phyloP scores from a whole-genome alignment of 2,113 vertebrate species.

The Pseudorasbora parva region DNA sequence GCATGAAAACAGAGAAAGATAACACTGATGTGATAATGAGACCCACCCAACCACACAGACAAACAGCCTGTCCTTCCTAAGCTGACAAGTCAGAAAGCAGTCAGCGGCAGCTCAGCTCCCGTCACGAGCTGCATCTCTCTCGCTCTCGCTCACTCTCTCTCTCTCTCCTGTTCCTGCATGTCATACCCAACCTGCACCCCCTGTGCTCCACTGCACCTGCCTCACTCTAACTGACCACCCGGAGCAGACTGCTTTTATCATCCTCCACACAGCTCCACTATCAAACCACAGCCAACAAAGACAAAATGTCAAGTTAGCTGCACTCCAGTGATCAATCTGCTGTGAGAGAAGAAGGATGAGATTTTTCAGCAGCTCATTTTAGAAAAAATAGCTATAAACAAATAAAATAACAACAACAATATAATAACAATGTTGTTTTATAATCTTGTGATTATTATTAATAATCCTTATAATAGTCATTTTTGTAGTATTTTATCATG shows the following conservation, averaged over 20 bases:
- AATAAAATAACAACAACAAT: not conserved
- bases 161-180: not conserved
- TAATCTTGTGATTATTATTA: not conserved
- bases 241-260: conserved; percentile 9
- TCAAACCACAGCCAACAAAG: conserved; percentile 13
- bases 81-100: conserved; percentile 59
- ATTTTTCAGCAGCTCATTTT: not conserved
- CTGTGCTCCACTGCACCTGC: conserved; percentile 1
- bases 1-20: conserved; percentile 71
- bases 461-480: not conserved
- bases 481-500: not conserved
- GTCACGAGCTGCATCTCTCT: not conserved
- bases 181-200: not conserved
- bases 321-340: conserved; percentile 4
- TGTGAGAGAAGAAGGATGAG: not conserved
- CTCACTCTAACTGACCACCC: conserved; percentile 15
- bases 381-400: not conserved
- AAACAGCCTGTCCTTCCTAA: conserved; percentile 51
- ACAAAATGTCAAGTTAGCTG: conserved; percentile 14
- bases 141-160: not conserved
- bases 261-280: conserved; percentile 7
- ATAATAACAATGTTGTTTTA: no score
- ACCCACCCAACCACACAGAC: conserved; percentile 58
- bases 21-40: conserved; percentile 73
- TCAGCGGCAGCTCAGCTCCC: not conserved